A percentile compares a stretch with the other conserved stretches of the same genome.
Evolutionary conservation across 2,888 invertebrate species (phyloP).

Genomic region (Dorcus parallelipipedus): DNA sequence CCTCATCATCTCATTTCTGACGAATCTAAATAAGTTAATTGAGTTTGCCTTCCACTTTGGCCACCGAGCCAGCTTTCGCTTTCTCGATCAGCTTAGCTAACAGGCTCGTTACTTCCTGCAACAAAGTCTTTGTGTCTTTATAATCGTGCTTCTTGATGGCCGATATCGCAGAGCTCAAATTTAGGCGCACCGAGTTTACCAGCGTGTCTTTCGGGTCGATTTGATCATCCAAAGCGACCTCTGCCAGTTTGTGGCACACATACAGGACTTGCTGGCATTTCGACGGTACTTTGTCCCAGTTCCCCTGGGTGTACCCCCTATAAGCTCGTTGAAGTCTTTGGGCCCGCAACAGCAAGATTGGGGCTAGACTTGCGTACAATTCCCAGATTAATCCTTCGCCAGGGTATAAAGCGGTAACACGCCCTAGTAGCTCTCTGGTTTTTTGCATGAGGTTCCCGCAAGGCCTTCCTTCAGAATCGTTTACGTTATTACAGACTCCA

Average conservation of each 20-base stretch:
- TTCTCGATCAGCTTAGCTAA: constrained; percentile 35
- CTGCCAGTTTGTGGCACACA: constrained; percentile 59
- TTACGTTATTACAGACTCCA: constrained; percentile 62
- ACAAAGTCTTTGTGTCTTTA: constrained; percentile 39
- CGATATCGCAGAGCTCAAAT: constrained; percentile 41
- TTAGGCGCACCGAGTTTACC: constrained; percentile 39
- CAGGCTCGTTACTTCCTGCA: constrained; percentile 38
- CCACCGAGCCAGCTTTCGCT: constrained; percentile 11
- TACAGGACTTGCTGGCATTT: constrained; percentile 63
- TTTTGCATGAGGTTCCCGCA: constrained; percentile 52
- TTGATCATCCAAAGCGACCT: constrained; percentile 54
- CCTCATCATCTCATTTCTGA: too few relatives aligned
- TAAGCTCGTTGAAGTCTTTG: constrained; percentile 78
- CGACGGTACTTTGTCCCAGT: constrained; percentile 58
- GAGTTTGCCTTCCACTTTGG: constrained; percentile 8
- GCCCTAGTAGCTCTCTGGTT: constrained; percentile 67
- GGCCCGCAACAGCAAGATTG: constrained; percentile 57
- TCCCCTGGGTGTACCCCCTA: constrained; percentile 64
- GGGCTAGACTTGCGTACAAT: constrained; percentile 71
- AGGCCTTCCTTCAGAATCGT: constrained; percentile 60
- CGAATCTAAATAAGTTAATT: background rate
- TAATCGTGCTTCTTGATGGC: constrained; percentile 46
- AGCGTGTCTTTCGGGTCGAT: constrained; percentile 37
- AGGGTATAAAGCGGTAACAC: constrained; percentile 65
- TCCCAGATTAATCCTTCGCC: constrained; percentile 78